Evolutionary conservation across 1,140 invertebrate genomes (phyloP).

Genomic region (Philaenus spumarius): DNA sequence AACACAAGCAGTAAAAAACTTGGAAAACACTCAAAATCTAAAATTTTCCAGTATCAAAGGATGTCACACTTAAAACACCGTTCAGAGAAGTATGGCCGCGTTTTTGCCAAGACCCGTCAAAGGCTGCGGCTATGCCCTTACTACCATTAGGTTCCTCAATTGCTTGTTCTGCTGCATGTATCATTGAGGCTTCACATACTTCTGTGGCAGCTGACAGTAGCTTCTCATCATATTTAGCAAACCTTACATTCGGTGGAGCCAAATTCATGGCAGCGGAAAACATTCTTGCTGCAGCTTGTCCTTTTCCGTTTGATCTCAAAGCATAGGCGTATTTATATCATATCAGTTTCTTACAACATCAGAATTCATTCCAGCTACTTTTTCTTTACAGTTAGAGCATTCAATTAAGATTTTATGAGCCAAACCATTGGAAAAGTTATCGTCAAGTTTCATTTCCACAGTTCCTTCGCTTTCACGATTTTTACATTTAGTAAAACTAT

Average conservation of each 20-base stretch:
- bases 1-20: slow-evolving; percentile 6
- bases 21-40: background rate
- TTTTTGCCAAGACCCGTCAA: slow-evolving; percentile 22
- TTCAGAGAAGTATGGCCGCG: slow-evolving; percentile 12
- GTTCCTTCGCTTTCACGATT: background rate
- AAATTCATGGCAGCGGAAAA: slow-evolving; percentile 16
- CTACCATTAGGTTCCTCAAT: slow-evolving; percentile 10
- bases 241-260: background rate
- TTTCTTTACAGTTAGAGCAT: background rate
- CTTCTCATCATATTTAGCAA: slow-evolving; percentile 8
- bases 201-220: slow-evolving; percentile 11
- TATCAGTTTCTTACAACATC: background rate
- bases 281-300: slow-evolving; percentile 12
- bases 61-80: slow-evolving; percentile 3
- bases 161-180: slow-evolving; percentile 12
- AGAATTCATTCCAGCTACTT: background rate
- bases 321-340: slow-evolving; percentile 12
- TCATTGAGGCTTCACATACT: slow-evolving; percentile 15
- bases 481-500: background rate
- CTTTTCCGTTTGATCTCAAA: slow-evolving; percentile 16
- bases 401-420: too few species aligned
- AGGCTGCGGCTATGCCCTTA: slow-evolving; percentile 9
- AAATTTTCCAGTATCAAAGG: slow-evolving; percentile 15
- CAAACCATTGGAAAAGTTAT: slow-evolving; percentile 1
- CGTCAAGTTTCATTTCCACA: background rate